These are phyloP conservation scores for Dermatemys mawii DNA, from an alignment of 2,113 vertebrate species.

Conservation along the genomic window DNA sequence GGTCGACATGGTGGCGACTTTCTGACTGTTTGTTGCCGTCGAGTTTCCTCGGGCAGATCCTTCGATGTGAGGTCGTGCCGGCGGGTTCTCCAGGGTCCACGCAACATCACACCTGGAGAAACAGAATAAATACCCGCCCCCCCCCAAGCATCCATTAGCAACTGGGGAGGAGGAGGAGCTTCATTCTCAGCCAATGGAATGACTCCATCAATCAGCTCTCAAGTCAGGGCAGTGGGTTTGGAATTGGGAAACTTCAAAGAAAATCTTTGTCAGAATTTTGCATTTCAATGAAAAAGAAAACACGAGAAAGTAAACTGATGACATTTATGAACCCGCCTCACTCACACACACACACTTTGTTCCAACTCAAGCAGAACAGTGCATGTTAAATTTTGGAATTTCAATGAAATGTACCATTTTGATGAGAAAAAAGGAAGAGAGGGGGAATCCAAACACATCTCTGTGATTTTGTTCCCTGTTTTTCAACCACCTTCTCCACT, in stretches of 20 bases:
- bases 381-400: neutral
- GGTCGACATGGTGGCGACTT: slow-evolving; percentile 81
- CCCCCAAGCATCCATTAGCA: fast-evolving
- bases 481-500: neutral
- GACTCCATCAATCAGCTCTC: too few species aligned
- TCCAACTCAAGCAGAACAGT: neutral
- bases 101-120: slow-evolving; percentile 67
- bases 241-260: neutral
- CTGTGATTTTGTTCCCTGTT: neutral
- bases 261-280: neutral
- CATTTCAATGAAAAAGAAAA: neutral
- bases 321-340: neutral
- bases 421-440: neutral
- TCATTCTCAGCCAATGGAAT: neutral
- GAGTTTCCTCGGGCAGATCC: slow-evolving; percentile 73
- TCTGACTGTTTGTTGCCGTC: slow-evolving; percentile 69
- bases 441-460: neutral
- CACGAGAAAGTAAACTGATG: neutral
- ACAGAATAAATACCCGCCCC: neutral
- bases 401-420: neutral
- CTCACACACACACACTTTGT: neutral
- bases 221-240: too few species aligned
- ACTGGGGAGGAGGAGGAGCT: neutral
- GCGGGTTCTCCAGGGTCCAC: slow-evolving; percentile 85
- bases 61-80: slow-evolving; percentile 81